These are phyloP conservation scores for Galago senegalensis DNA, from an alignment of 2,797 vertebrate species.

Conservation along the genomic window DNA sequence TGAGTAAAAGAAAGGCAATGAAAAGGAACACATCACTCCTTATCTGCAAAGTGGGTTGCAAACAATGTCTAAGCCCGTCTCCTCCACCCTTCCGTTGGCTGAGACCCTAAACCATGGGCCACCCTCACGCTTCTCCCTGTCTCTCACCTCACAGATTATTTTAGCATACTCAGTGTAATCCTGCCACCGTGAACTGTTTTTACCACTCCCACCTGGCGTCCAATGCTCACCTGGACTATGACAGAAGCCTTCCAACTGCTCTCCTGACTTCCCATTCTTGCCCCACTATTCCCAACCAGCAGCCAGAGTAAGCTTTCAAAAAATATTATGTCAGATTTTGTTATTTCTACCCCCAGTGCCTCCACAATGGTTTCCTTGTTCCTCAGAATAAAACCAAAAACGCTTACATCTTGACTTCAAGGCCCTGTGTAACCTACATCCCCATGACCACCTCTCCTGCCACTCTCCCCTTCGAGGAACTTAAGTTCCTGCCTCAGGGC, in stretches of 20 bases:
- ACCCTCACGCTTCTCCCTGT: not conserved
- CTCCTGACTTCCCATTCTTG: not conserved
- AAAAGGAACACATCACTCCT: not conserved
- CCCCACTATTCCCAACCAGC: not conserved
- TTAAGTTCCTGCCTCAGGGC: not conserved
- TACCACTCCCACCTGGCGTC: not conserved
- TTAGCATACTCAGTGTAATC: not conserved
- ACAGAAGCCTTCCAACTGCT: not conserved
- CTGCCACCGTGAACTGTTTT: not conserved
- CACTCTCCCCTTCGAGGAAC: not conserved
- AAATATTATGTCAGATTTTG: not conserved
- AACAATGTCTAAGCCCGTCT: not conserved
- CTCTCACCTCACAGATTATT: not conserved
- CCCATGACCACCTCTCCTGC: not conserved
- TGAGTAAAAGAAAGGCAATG: not conserved
- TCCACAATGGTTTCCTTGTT: not conserved
- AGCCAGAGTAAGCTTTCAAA: not conserved
- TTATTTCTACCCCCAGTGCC: not conserved
- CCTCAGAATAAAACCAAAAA: constrained; percentile 38
- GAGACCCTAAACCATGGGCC: too few relatives aligned
- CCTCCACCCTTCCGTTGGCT: not conserved
- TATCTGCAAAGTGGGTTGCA: not conserved
- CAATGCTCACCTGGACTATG: too few relatives aligned
- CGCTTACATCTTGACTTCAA: not conserved
- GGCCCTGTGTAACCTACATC: not conserved